Evolutionary conservation across 2,888 invertebrate species (phyloP).

Genomic region (Leptinotarsa juncta): DNA sequence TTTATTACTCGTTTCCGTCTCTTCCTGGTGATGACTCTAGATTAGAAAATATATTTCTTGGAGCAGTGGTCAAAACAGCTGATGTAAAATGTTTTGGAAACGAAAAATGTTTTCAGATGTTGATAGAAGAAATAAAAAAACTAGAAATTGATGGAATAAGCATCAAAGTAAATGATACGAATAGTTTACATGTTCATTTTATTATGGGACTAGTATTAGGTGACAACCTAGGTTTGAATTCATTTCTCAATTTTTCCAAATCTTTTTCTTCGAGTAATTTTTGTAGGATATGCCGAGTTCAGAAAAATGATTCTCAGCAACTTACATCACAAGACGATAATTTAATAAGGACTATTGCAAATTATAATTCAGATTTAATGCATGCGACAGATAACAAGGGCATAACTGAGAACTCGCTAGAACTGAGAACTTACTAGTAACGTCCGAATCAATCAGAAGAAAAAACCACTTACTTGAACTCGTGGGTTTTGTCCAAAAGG

Average conservation of each 20-base stretch:
- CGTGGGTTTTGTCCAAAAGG: slow-evolving; percentile 90
- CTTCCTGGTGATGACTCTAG: slow-evolving; percentile 45
- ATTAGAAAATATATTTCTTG: slow-evolving; percentile 45
- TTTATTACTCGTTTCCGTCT: slow-evolving; percentile 37
- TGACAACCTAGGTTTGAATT: slow-evolving; percentile 47
- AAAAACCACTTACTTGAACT: slow-evolving; percentile 80
- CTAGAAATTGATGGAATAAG: slow-evolving; percentile 40
- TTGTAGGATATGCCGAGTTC: slow-evolving; percentile 44
- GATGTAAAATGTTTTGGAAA: slow-evolving; percentile 43
- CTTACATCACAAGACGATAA: slow-evolving; percentile 28
- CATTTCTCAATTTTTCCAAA: slow-evolving; percentile 42
- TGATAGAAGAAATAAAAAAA: slow-evolving; percentile 38
- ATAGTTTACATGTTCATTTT: slow-evolving; percentile 38
- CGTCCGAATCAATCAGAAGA: not conserved
- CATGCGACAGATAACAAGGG: no score
- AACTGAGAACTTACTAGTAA: no score
- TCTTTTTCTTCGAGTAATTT: slow-evolving; percentile 43
- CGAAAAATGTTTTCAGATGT: slow-evolving; percentile 30
- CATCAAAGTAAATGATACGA: slow-evolving; percentile 26
- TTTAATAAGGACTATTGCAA: slow-evolving; percentile 40
- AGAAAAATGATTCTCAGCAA: slow-evolving; percentile 33
- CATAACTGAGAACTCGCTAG: no score
- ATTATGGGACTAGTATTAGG: slow-evolving; percentile 43
- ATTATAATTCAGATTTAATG: slow-evolving; percentile 33
- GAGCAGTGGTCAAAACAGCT: slow-evolving; percentile 43